These are phyloP conservation scores for Siniperca scherzeri DNA, from an alignment of 2,797 vertebrate species.

Conservation along the genomic window DNA sequence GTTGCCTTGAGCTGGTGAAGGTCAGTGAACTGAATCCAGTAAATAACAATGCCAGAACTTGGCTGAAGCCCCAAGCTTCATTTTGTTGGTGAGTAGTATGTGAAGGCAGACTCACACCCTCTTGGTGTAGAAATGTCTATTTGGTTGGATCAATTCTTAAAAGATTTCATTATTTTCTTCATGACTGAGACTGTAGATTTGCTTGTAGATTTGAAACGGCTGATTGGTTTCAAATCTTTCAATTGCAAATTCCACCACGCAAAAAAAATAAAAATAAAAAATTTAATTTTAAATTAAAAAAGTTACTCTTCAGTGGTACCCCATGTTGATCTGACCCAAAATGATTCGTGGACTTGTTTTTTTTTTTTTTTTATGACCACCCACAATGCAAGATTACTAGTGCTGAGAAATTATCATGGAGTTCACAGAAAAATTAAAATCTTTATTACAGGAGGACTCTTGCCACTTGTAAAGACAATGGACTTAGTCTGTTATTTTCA, in stretches of 20 bases:
- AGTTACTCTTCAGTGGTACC: neutral
- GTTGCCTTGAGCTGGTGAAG: slow-evolving; percentile 43
- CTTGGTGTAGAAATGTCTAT: neutral
- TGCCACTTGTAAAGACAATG: slow-evolving; percentile 31
- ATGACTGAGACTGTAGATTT: neutral
- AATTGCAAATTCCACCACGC: neutral
- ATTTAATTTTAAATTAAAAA: neutral
- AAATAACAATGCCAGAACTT: slow-evolving; percentile 35
- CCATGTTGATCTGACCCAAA: slow-evolving; percentile 4
- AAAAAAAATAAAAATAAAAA: neutral
- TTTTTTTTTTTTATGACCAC: slow-evolving; percentile 13
- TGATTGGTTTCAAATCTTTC: neutral
- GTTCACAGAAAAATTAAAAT: slow-evolving; percentile 12
- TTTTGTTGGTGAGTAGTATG: slow-evolving; percentile 34
- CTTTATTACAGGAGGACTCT: slow-evolving; percentile 24
- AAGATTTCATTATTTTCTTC: slow-evolving; percentile 1
- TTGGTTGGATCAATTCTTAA: slow-evolving; percentile 11
- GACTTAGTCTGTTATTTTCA: slow-evolving; percentile 33
- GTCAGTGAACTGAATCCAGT: slow-evolving; percentile 45
- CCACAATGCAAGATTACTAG: neutral
- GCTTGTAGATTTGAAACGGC: neutral
- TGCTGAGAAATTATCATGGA: slow-evolving; percentile 10
- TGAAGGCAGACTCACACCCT: slow-evolving; percentile 1
- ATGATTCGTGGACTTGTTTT: slow-evolving; percentile 12
- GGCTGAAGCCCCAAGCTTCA: slow-evolving; percentile 11